These are phyloP conservation scores for Astyanax mexicanus DNA, from an alignment of 2,797 vertebrate species.

Conservation along the genomic window DNA sequence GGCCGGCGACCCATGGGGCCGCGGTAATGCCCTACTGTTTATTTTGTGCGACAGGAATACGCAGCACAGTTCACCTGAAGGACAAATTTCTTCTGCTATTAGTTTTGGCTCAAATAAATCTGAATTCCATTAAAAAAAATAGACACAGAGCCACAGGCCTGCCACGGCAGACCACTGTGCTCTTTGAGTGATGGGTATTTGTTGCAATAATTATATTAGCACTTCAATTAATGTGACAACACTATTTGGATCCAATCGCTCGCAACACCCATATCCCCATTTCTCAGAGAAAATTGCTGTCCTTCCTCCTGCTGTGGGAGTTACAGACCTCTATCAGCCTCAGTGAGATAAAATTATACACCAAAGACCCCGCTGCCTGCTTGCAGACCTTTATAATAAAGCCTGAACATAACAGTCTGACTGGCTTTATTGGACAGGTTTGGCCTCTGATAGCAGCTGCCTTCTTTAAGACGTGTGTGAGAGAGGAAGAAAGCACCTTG, in stretches of 20 bases:
- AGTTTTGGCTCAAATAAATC: conserved; percentile 69
- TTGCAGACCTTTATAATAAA: background rate
- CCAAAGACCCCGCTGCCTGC: background rate
- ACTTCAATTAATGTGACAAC: conserved; percentile 73
- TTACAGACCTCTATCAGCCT: background rate
- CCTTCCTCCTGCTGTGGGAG: background rate
- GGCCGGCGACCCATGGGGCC: conserved; percentile 67
- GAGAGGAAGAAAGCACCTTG: background rate
- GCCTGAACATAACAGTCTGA: background rate
- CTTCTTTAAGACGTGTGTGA: background rate
- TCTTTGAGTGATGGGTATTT: conserved; percentile 67
- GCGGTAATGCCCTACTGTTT: conserved; percentile 74
- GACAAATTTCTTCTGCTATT: conserved; percentile 68
- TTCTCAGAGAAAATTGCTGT: background rate
- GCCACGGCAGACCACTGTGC: conserved; percentile 65
- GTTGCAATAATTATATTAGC: conserved; percentile 71
- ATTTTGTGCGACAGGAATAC: conserved; percentile 75
- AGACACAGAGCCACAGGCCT: conserved; percentile 55
- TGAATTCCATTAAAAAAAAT: conserved; percentile 70
- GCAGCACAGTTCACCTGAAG: conserved; percentile 64
- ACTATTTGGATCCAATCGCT: conserved; percentile 66
- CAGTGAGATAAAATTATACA: background rate
- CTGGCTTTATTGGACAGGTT: background rate
- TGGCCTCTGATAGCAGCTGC: background rate
- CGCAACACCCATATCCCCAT: conserved; percentile 66